phyloP scores from a whole-genome alignment of 2,888 invertebrate species.

The Trachelus stipa region DNA sequence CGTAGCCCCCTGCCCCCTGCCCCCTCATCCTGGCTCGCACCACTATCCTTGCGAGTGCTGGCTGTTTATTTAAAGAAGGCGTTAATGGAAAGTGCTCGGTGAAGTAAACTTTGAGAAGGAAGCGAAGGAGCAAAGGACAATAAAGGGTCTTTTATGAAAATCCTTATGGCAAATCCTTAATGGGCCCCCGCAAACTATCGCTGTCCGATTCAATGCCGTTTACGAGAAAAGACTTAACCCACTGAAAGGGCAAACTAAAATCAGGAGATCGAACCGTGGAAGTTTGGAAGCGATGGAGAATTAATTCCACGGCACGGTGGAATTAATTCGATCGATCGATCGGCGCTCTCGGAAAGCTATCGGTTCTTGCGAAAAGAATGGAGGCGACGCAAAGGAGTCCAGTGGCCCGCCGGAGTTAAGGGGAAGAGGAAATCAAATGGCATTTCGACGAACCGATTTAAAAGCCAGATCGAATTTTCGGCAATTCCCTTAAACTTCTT shows the following conservation, averaged over 20 bases:
- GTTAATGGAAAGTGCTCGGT: neutral
- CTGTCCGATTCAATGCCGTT: constrained; percentile 12
- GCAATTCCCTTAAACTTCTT: too few species aligned
- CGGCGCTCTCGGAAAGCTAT: constrained; percentile 19
- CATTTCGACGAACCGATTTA: too few species aligned
- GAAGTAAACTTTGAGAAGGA: neutral
- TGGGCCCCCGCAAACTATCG: too few species aligned
- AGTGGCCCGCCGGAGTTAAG: too few species aligned
- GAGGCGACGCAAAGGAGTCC: too few species aligned
- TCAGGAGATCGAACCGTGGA: constrained; percentile 23
- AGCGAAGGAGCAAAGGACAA: neutral
- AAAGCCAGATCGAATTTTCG: too few species aligned
- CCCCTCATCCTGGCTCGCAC: too few species aligned
- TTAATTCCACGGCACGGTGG: constrained; percentile 43
- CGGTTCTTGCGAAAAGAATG: too few species aligned
- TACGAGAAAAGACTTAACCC: too few species aligned
- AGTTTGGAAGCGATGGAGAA: constrained; percentile 22
- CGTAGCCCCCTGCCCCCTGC: neutral
- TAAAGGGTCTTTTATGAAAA: neutral
- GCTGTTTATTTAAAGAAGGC: constrained; percentile 2
- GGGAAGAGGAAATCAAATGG: too few species aligned
- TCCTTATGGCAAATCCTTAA: neutral
- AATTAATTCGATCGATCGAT: too few species aligned
- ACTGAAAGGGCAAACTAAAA: too few species aligned
- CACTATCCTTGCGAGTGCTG: neutral